phyloP scores from a whole-genome alignment of 2,888 invertebrate species.

The Melanostoma scalare region DNA sequence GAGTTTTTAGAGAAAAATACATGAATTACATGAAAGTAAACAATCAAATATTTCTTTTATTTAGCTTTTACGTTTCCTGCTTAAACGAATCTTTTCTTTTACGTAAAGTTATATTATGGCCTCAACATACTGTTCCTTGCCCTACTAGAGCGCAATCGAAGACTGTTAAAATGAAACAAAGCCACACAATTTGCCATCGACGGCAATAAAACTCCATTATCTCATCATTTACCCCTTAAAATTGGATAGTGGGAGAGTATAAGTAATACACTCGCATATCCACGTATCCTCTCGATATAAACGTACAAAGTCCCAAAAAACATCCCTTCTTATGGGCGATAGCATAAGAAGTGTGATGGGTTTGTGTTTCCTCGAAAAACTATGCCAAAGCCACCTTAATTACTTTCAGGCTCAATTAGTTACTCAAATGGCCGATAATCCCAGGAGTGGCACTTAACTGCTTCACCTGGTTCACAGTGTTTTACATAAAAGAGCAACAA shows the following conservation, averaged over 20 bases:
- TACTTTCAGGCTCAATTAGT: conserved; percentile 73
- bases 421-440: conserved; percentile 72
- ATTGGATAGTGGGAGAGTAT: not conserved
- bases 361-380: conserved; percentile 33
- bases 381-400: conserved; percentile 67
- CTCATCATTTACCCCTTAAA: conserved; percentile 14
- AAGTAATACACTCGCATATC: not conserved
- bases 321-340: not conserved
- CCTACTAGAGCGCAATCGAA: too few species aligned
- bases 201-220: conserved; percentile 28
- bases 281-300: not conserved
- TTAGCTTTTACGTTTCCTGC: too few species aligned
- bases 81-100: too few species aligned
- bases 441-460: conserved; percentile 69
- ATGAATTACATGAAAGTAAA: too few species aligned
- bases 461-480: conserved; percentile 64
- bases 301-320: conserved; percentile 8
- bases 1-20: too few species aligned
- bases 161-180: too few species aligned
- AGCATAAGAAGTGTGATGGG: not conserved
- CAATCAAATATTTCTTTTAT: too few species aligned
- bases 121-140: too few species aligned
- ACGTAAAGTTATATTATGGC: too few species aligned
- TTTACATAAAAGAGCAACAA: conserved; percentile 54
- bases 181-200: not conserved